Base-by-base conservation (phyloP, 2,888 invertebrate species). In the Dolichopus griseipennis region DNA sequence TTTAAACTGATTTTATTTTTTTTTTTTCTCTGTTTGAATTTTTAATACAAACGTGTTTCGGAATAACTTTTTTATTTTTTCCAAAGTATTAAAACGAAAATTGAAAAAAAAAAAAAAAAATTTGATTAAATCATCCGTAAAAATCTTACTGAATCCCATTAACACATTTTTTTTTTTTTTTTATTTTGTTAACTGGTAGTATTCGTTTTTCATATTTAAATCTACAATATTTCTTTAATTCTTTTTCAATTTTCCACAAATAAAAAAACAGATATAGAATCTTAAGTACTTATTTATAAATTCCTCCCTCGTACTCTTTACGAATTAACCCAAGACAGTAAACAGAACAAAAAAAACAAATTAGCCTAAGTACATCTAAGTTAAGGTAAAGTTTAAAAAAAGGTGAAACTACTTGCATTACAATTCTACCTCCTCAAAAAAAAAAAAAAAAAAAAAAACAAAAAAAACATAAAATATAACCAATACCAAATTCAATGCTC, bases 301-400 rank as follows among this genome's bases (percentile, higher is more conserved):
- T 52, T 52, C 52, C 52, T 52, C 52, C 52, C 52, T 52, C 52
- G 52, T 52, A 18, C 52, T 52, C 52, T 52, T 52, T 52, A 52
- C 9, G 52, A 41, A 12, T 41, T 41, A 27, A 41, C 41, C 15
- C 15, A 41, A 41, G 15, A 41, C 15, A 12, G 12, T 12, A 15
- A 27, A 27, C 2, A 27, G 5, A 27, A 27, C 2, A 27, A 27
- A 27, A 27, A 27, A 27, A 27, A 27, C 18, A 52, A 52, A 52
- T 52, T 52, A 52, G 52, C 52, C n/a, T 52, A 52, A n/a, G 52
- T 52, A 52, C 18, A 52, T 52, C 15, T 18, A 12, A 52, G 52
- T 18, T 9, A 52, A 52, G 41, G 18, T 52, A 52, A 52, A 52
- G 41, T 12, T 9, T 41, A 12, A 37, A 37, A 52, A 12, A 52